These are phyloP conservation scores for Eulithis prunata DNA, from an alignment of 2,888 invertebrate species.

Conservation along the genomic window DNA sequence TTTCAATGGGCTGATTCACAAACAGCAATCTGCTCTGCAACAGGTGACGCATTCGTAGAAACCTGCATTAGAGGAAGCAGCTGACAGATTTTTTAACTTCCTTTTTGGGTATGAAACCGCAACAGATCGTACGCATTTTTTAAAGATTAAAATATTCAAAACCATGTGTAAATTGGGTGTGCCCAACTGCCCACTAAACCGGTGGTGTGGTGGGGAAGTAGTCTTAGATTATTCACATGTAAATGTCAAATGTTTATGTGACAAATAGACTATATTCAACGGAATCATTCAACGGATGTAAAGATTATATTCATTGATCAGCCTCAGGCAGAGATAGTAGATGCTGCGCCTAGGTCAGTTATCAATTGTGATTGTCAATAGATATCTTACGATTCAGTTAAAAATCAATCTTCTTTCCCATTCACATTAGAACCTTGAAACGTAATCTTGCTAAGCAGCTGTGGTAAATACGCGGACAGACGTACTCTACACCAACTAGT, in stretches of 20 bases:
- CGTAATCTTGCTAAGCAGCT: slow-evolving; percentile 63
- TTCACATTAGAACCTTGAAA: slow-evolving; percentile 74
- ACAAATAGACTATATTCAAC: slow-evolving; percentile 11
- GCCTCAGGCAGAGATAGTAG: background rate
- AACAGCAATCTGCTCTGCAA: slow-evolving; percentile 55
- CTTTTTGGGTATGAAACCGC: background rate
- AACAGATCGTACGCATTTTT: background rate
- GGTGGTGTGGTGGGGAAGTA: too few species aligned
- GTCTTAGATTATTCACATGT: slow-evolving; percentile 1
- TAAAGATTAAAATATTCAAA: too few species aligned
- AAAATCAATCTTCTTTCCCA: slow-evolving; percentile 53
- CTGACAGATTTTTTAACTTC: slow-evolving; percentile 6
- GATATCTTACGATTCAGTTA: slow-evolving; percentile 15
- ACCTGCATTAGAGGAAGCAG: slow-evolving; percentile 35
- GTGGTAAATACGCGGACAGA: slow-evolving; percentile 45
- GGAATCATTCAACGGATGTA: slow-evolving; percentile 6
- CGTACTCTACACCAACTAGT: slow-evolving; percentile 37
- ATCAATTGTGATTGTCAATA: slow-evolving; percentile 3
- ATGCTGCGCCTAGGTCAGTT: slow-evolving; percentile 1
- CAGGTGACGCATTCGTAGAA: slow-evolving; percentile 65
- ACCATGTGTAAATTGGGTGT: too few species aligned
- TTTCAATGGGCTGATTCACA: slow-evolving; percentile 61
- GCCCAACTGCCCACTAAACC: too few species aligned
- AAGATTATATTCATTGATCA: slow-evolving; percentile 15
- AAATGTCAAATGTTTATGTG: slow-evolving; percentile 13